A percentile compares a stretch with the other conserved stretches of the same genome.
Evolutionary conservation across 2,797 vertebrate genomes (phyloP).

Genomic region (Pipistrellus pipistrellus): DNA sequence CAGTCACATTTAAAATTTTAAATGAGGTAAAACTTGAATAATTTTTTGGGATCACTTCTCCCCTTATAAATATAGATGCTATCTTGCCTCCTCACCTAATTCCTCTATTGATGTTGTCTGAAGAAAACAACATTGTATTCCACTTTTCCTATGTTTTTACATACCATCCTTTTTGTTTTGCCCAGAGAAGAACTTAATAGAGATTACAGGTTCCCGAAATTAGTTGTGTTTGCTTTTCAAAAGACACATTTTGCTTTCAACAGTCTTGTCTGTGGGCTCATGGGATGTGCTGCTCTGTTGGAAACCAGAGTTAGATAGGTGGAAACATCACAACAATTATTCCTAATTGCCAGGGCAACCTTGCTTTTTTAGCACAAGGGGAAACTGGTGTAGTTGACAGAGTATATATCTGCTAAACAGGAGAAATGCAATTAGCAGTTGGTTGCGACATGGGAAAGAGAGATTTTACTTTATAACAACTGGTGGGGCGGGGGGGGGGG

Average conservation of each 20-base stretch:
- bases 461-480: slow-evolving; percentile 42
- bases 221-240: slow-evolving; percentile 29
- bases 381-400: slow-evolving; percentile 52
- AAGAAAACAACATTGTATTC: neutral
- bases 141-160: neutral
- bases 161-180: slow-evolving; percentile 31
- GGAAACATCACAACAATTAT: slow-evolving; percentile 77
- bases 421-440: slow-evolving; percentile 76
- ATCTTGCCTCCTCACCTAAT: neutral
- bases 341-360: slow-evolving; percentile 78
- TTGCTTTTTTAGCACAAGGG: slow-evolving; percentile 40
- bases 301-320: slow-evolving; percentile 57
- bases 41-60: neutral
- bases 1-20: slow-evolving; percentile 4
- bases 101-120: neutral
- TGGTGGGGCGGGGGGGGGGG: too few species aligned
- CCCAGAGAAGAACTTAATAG: slow-evolving; percentile 1
- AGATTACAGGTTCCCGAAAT: slow-evolving; percentile 27
- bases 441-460: slow-evolving; percentile 45
- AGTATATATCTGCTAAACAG: slow-evolving; percentile 42
- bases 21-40: neutral
- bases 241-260: slow-evolving; percentile 57
- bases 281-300: slow-evolving; percentile 62
- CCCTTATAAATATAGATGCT: neutral
- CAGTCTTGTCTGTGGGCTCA: slow-evolving; percentile 64